These are phyloP conservation scores for Dasypolia templi DNA, from an alignment of 2,888 invertebrate species.

Conservation along the genomic window DNA sequence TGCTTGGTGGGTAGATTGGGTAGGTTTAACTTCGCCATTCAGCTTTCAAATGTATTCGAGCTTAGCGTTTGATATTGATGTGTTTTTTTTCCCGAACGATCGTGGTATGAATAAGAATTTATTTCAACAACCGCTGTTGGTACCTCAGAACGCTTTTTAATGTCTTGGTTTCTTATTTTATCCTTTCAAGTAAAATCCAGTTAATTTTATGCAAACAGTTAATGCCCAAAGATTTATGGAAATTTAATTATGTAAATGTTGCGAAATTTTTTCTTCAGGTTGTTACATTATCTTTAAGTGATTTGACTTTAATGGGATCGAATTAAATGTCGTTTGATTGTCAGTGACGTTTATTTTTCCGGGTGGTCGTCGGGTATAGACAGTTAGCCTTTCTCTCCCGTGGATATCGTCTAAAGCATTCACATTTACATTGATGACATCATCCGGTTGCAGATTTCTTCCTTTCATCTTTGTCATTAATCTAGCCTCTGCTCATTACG, in stretches of 20 bases:
- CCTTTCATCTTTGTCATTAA: slow-evolving; percentile 2
- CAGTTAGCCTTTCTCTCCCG: slow-evolving; percentile 35
- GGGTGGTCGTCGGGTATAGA: slow-evolving; percentile 21
- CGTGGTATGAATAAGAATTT: slow-evolving; percentile 52
- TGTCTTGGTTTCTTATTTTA: slow-evolving; percentile 18
- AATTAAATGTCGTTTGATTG: slow-evolving; percentile 38
- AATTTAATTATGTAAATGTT: slow-evolving; percentile 41
- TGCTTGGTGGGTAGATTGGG: slow-evolving; percentile 5
- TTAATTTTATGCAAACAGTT: slow-evolving; percentile 46
- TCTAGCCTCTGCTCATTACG: neutral
- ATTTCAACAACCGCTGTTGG: slow-evolving; percentile 30
- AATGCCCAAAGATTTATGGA: slow-evolving; percentile 43
- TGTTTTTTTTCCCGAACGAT: slow-evolving; percentile 41
- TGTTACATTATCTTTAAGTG: slow-evolving; percentile 29
- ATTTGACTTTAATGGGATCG: slow-evolving; percentile 43
- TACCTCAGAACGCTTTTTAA: slow-evolving; percentile 42
- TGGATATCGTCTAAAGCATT: slow-evolving; percentile 8
- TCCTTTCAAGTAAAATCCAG: slow-evolving; percentile 37
- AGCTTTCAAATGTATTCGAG: slow-evolving; percentile 35
- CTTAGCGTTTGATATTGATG: slow-evolving; percentile 41
- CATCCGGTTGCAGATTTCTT: neutral
- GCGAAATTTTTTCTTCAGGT: slow-evolving; percentile 45
- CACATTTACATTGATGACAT: slow-evolving; percentile 17
- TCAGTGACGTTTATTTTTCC: slow-evolving; percentile 26
- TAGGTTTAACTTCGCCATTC: slow-evolving; percentile 22